Percentiles rank a stretch among this genome's conserved stretches.
Evolutionary conservation across 2,113 vertebrate species (phyloP).

Genomic region (Gasterosteus nipponicus): DNA sequence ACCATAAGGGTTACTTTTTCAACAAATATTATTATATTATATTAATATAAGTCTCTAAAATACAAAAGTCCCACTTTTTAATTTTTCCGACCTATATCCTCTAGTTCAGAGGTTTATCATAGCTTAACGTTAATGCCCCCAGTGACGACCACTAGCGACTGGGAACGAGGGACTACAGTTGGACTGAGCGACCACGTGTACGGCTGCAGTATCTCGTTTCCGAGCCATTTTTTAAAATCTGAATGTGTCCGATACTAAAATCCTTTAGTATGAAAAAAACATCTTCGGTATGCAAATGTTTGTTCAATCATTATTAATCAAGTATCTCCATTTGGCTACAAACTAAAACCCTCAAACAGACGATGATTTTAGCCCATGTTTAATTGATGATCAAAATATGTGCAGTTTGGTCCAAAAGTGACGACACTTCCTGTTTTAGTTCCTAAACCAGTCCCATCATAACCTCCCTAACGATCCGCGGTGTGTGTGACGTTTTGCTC

Average conservation of each 20-base stretch:
- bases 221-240: background rate
- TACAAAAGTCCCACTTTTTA: background rate
- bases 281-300: background rate
- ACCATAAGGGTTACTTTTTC: background rate
- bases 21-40: background rate
- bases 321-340: background rate
- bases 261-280: too few relatives aligned
- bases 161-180: background rate
- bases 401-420: constrained; percentile 60
- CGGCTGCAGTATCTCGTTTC: background rate
- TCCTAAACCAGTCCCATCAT: constrained; percentile 27
- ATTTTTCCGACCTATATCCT: background rate
- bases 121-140: background rate
- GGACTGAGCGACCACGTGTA: background rate
- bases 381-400: background rate
- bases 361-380: background rate
- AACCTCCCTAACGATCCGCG: constrained; percentile 48
- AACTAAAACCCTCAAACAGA: background rate
- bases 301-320: background rate
- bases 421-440: constrained; percentile 42
- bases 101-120: background rate
- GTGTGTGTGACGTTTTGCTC: constrained; percentile 39
- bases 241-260: too few relatives aligned
- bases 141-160: background rate
- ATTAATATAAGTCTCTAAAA: too few relatives aligned